These are phyloP conservation scores for Carettochelys insculpta DNA, from an alignment of 2,113 vertebrate genomes.

Conservation along the genomic window DNA sequence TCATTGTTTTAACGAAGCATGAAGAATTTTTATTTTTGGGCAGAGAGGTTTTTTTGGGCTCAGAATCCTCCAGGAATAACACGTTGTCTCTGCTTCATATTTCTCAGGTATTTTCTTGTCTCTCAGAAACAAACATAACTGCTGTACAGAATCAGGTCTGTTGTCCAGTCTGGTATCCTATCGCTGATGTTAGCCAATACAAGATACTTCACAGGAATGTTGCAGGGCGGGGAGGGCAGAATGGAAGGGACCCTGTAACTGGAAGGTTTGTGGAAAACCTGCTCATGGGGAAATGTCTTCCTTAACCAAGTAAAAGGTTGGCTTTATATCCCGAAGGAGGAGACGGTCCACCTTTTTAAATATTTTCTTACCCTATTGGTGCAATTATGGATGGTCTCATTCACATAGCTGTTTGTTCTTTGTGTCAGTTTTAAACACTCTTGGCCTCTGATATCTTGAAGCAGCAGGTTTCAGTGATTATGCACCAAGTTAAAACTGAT, in stretches of 20 bases:
- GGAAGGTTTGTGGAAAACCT: neutral
- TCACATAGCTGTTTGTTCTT: neutral
- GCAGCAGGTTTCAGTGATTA: neutral
- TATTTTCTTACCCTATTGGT: neutral
- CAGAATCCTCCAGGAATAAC: no score
- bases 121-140: neutral
- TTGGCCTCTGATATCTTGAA: neutral
- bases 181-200: no score
- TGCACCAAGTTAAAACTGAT: neutral
- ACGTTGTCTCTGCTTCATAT: neutral
- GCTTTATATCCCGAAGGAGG: neutral
- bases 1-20: no score
- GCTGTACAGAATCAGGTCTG: neutral
- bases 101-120: neutral
- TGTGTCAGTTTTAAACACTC: neutral
- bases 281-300: neutral
- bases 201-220: no score
- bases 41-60: no score
- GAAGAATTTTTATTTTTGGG: no score
- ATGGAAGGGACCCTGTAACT: neutral
- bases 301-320: neutral
- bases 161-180: neutral
- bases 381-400: neutral
- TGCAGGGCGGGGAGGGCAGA: no score
- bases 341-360: neutral